Base-by-base conservation (phyloP, 1,140 invertebrate genomes). In the Delia radicum region DNA sequence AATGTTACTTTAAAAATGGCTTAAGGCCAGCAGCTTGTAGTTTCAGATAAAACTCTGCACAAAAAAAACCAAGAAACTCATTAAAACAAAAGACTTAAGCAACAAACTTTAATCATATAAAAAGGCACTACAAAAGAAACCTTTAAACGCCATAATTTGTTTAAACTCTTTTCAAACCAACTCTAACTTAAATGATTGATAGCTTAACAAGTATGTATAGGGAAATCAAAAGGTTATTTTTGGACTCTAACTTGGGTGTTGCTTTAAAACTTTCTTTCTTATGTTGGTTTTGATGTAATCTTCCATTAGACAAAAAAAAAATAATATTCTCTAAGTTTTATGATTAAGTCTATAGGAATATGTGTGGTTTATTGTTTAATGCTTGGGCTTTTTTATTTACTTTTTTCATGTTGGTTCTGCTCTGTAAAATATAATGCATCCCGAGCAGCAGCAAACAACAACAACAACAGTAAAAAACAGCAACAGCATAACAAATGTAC, bases 81-180 rank as follows among this genome's bases (percentile, higher is more conserved):
- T 37, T 27, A 72, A 76, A 67, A 76, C 72, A 74, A 76, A 76
- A 76, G 75, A 76, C 73, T 76, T 74, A 69, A 74, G 72, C 37
- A 74, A 76, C 75, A 73, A 76, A 76, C 72, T 42, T 76, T 4
- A 21, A n/a, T n/a, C 12, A 15, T n/a, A 15, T 48, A 15, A 48
- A 48, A 48, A 48, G 15, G 12, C 12, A 48, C 42, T 15, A n/a
- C 3, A 48, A 48, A 48, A 48, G 15, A 48, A 5, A 48, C n/a
- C 12, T 48, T 48, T 48, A 48, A 48, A 55, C 21, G 21, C n/a
- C n/a, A 55, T 55, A 55, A 55, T 55, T 55, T 55, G 18, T n/a
- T 24, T 55, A 55, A 55, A 55, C n/a, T 21, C 5, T 24, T 55
- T 10, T 42, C 12, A 42, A 42, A 42, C 37, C 37, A 42, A 42